Conservation (phyloP, 2,113 vertebrate genomes). For the Lophotis ruficrista region DNA sequence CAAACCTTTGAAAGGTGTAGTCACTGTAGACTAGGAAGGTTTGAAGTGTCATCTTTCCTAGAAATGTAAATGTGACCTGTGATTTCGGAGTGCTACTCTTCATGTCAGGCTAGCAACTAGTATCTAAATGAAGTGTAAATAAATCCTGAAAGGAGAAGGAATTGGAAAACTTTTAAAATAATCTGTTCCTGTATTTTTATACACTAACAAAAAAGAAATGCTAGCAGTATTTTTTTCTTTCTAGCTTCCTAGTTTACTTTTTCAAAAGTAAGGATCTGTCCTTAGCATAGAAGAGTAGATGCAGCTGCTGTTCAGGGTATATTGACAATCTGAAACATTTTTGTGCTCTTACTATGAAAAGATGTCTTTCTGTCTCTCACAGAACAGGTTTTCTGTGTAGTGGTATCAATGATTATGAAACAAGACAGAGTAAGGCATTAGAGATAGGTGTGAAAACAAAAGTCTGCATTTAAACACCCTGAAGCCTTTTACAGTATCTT, state of each 20-base stretch:
- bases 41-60: background rate
- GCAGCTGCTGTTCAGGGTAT: background rate
- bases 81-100: background rate
- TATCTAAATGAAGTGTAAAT: background rate
- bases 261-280: background rate
- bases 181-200: background rate
- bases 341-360: background rate
- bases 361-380: background rate
- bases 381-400: background rate
- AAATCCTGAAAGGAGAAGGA: background rate
- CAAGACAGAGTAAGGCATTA: background rate
- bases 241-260: background rate
- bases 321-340: background rate
- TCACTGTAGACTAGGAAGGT: background rate
- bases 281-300: background rate
- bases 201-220: background rate
- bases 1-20: background rate
- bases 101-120: background rate
- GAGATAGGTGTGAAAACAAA: background rate
- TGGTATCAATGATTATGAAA: background rate
- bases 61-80: background rate
- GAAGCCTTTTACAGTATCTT: background rate
- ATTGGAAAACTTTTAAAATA: background rate
- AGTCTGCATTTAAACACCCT: background rate
- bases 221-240: background rate